Evolutionary conservation across 2,888 invertebrate species (phyloP).

Genomic region (Congeria kusceri): DNA sequence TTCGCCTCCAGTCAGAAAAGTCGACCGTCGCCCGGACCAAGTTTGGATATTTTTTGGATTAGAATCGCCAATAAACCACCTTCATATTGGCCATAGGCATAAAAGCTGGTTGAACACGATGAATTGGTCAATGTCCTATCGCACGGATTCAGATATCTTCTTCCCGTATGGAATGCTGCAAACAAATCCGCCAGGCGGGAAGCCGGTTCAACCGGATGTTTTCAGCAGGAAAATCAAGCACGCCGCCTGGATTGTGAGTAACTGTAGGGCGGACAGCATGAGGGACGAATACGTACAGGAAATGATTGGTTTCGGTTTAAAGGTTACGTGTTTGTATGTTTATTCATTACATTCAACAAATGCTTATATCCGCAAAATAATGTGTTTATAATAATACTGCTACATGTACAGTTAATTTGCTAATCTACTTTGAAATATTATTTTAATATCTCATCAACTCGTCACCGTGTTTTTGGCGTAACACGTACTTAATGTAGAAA

Average conservation of each 20-base stretch:
- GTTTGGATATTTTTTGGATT: slow-evolving; percentile 41
- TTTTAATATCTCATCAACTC: no score
- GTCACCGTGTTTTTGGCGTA: no score
- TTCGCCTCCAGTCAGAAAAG: slow-evolving; percentile 8
- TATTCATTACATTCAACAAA: no score
- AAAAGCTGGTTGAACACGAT: slow-evolving; percentile 39
- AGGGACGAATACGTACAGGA: slow-evolving; percentile 37
- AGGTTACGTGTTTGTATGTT: not conserved
- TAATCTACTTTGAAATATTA: no score
- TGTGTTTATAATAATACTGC: no score
- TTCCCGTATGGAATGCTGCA: slow-evolving; percentile 38
- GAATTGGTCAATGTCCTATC: slow-evolving; percentile 50
- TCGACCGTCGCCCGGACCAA: slow-evolving; percentile 18
- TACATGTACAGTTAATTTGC: no score
- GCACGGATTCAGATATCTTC: slow-evolving; percentile 36
- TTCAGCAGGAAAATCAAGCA: slow-evolving; percentile 26
- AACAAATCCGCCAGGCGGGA: not conserved
- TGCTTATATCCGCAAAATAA: no score
- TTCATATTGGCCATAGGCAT: slow-evolving; percentile 20
- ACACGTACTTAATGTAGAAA: no score
- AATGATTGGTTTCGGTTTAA: slow-evolving; percentile 14
- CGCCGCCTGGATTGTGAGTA: slow-evolving; percentile 50
- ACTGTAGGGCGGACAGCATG: slow-evolving; percentile 37
- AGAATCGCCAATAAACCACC: slow-evolving; percentile 34
- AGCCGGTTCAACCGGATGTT: slow-evolving; percentile 1